Evolutionary conservation across 1,140 invertebrate species (phyloP).

Genomic region (Lethocerus indicus): DNA sequence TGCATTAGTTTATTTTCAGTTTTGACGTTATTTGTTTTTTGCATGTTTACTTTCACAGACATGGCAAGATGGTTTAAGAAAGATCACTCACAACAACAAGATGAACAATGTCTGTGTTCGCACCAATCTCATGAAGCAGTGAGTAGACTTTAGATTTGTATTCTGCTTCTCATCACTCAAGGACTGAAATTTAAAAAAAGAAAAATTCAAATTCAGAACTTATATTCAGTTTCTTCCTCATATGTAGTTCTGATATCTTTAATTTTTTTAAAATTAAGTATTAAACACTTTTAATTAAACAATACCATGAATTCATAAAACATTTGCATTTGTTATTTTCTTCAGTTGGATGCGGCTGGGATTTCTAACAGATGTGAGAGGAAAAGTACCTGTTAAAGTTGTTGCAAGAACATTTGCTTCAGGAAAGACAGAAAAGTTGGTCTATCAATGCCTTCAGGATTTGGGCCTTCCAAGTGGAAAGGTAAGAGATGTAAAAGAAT

Average conservation of each 20-base stretch:
- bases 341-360: conserved; percentile 93
- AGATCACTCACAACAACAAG: conserved; percentile 93
- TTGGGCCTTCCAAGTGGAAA: conserved; percentile 89
- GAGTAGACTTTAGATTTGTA: conserved; percentile 33
- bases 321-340: too few relatives aligned
- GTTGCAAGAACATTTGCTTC: conserved; percentile 96
- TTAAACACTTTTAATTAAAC: too few relatives aligned
- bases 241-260: background rate
- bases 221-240: background rate
- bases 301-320: too few relatives aligned
- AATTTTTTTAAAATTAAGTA: background rate
- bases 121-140: conserved; percentile 96
- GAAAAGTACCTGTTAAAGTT: conserved; percentile 93
- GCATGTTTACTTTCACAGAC: conserved; percentile 33
- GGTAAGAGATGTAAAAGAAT: conserved; percentile 28
- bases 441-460: conserved; percentile 92
- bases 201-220: background rate
- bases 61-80: conserved; percentile 80
- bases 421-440: conserved; percentile 93
- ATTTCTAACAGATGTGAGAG: conserved; percentile 79
- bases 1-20: conserved; percentile 1
- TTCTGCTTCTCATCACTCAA: too few relatives aligned
- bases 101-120: conserved; percentile 90
- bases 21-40: conserved; percentile 10
- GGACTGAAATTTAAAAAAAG: too few relatives aligned